Conservation (phyloP, 2,113 vertebrate genomes). For the Otolemur garnettii region DNA sequence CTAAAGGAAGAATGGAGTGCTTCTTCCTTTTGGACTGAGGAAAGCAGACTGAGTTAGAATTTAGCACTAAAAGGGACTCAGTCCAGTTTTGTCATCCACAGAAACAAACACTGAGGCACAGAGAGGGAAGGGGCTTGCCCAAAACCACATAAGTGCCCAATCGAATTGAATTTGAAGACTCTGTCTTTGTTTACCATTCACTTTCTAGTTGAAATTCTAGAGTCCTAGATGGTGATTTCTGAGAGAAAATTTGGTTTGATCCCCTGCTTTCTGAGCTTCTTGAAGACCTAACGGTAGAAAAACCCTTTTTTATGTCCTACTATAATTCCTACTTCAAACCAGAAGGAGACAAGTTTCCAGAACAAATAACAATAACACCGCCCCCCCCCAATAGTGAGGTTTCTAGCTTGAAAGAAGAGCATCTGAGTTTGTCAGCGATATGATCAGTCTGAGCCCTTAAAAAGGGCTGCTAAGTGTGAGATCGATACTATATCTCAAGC, state of each 20-base stretch:
- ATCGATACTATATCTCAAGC: neutral
- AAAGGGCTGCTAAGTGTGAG: neutral
- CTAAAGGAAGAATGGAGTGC: slow-evolving; percentile 23
- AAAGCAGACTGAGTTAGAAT: slow-evolving; percentile 30
- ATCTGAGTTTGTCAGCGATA: neutral
- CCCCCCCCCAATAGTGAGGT: neutral
- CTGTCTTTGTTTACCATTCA: neutral
- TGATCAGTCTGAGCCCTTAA: neutral
- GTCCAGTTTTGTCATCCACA: slow-evolving; percentile 6
- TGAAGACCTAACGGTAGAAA: neutral
- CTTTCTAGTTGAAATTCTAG: neutral
- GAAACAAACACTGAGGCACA: slow-evolving; percentile 23
- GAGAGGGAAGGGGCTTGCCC: neutral
- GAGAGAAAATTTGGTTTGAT: neutral
- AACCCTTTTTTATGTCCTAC: neutral
- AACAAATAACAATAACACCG: neutral
- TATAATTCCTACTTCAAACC: neutral
- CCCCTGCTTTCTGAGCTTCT: neutral
- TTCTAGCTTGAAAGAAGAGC: neutral
- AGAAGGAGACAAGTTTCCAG: neutral
- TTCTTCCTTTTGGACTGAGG: slow-evolving; percentile 36
- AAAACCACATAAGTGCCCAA: neutral
- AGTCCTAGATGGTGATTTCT: neutral
- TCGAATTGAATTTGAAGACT: neutral
- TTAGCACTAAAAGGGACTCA: neutral